Base-by-base conservation (phyloP, 2,888 invertebrate species). In the Apocheima hispidaria region DNA sequence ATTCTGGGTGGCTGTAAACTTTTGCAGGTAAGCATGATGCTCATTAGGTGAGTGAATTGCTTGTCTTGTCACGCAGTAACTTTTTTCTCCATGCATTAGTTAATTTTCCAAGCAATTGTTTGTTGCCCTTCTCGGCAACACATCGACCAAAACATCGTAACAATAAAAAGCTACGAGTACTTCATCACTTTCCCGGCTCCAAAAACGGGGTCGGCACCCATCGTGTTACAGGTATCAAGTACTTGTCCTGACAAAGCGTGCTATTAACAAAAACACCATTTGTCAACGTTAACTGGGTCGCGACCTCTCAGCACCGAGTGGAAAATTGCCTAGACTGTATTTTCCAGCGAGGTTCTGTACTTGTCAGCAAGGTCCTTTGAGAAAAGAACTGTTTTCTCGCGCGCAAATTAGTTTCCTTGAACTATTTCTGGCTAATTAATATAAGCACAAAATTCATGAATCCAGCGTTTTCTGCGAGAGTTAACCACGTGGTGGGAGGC, bases 241-340 rank as follows among this genome's bases (percentile, higher is more conserved):
- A 23, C 56, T 44, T 41, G 59, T 44, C 52, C 43, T 46, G 57
- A 51, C 56, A 50, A 28, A 21, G 55, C 33, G 49, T 38, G 56
- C 61, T 66, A 57, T 63, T 48, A 44, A 49, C 58, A 50, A 63
- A 55, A 65, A 63, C 59, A 59, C 44, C 56, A 63, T 69, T 63
- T 61, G 55, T 65, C 66, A 61, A 50, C 48, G 60, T 60, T 58
- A 59, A 65, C 61, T 65, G 46, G 69, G 69, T 67, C 69, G 60
- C 55, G 65, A 51, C 69, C 66, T 66, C 48, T 66, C 49, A 60
- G 20, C 40, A 46, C 36, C 51, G n/a, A 36, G 16, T 60, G 61
- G 53, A 60, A 62, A 66, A 63, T 62, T 60, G 57, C 54, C 48
- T 28, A 53, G 40, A 30, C n/a, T 28, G 51, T 41, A 7, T 36